Percentiles rank a stretch among this genome's conserved stretches.
Conservation (phyloP, 2,888 invertebrate species). For the Drosophila leonis region DNA sequence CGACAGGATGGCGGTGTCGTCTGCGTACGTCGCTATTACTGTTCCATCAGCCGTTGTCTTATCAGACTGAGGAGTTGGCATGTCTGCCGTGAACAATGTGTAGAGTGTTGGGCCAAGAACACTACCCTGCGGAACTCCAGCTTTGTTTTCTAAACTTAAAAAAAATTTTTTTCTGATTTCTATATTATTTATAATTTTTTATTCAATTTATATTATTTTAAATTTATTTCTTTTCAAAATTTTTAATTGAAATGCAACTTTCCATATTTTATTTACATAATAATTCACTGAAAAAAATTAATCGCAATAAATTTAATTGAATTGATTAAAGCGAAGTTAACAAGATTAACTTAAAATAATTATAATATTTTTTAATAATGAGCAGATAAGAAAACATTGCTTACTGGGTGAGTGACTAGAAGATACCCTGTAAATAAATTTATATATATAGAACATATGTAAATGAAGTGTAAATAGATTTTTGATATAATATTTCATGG, state of each 20-base stretch:
- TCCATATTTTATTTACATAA: neutral
- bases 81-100: too few species aligned
- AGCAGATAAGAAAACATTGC: neutral
- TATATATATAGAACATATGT: neutral
- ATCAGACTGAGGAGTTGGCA: too few species aligned
- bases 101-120: too few species aligned
- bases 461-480: neutral
- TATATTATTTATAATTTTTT: neutral
- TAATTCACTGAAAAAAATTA: neutral
- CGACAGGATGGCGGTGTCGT: too few species aligned
- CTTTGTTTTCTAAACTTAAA: neutral
- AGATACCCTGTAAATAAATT: neutral
- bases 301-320: conserved; percentile 7
- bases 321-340: conserved; percentile 21
- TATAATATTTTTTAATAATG: neutral
- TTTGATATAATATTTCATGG: neutral
- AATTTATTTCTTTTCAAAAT: neutral
- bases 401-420: neutral
- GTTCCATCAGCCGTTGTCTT: too few species aligned
- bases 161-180: neutral
- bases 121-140: too few species aligned
- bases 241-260: neutral
- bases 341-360: conserved; percentile 10
- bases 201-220: neutral
- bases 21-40: too few species aligned